Base-by-base conservation (phyloP, 2,113 vertebrate species). In the Morone chrysops region DNA sequence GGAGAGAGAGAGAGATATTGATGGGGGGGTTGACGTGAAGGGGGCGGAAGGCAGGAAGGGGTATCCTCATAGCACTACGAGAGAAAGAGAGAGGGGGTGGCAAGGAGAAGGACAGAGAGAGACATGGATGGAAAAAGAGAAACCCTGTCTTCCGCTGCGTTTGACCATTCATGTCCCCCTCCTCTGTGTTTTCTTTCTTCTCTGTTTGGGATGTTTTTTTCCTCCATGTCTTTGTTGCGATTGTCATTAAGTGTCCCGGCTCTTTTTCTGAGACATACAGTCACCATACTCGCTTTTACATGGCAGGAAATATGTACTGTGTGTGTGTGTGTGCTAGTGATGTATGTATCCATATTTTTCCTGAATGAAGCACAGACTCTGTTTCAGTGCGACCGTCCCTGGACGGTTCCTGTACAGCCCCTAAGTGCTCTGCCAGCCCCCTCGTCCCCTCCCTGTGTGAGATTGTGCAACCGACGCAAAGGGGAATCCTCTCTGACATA, bases 401-500 rank as follows among this genome's bases (percentile, higher is more conserved):
- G 61, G 53, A 50, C 31, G 0, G 8, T 80, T 86, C 54, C 75
- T 68, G 60, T 80, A 54, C 47, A 48, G 56, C 85, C 72, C 62
- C 8, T 4, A 50, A 50, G 59, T 65, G 45, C 65, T 76, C 40
- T 86, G 73, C 60, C 78, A 70, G 67, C 57, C 20, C 80, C 54
- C 60, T 53, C 60, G 20, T 41, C 70, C 80, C 79, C 54, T 72
- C 84, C 75, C 70, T 76, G 50, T 72, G 56, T 84, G 85, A 83
- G 73, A 91, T 81, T 88, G 89, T 88, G 84, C 75, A 91, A 81
- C 78, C 53, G 72, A 90, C 83, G 74, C 87, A 91, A 90, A 90
- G 88, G 93, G 93, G 93, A 94, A 94, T 94, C 93, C 94, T 94
- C 93, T 90, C 87, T 90, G 88, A 90, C 90, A 92, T 53, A 88